Conservation (phyloP, 2,113 vertebrate genomes). For the Zosterops borbonicus region DNA sequence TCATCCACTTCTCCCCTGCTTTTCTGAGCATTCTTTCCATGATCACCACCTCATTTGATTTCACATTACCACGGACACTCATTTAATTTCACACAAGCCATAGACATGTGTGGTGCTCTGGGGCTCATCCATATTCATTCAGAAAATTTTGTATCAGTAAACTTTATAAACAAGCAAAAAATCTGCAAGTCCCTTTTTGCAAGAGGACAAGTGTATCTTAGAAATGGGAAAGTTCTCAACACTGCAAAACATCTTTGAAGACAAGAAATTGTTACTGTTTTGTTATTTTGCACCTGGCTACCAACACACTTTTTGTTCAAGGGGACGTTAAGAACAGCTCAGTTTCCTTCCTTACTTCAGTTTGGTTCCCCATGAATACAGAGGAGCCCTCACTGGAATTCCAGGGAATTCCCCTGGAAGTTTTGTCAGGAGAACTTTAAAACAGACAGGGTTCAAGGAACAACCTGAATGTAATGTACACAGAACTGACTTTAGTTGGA, state of each 20-base stretch:
- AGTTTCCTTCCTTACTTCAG: neutral
- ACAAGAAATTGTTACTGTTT: neutral
- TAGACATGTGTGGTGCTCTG: neutral
- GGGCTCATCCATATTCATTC: neutral
- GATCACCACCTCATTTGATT: neutral
- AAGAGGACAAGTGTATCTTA: neutral
- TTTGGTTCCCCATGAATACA: neutral
- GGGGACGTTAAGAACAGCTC: neutral
- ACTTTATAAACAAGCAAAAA: neutral
- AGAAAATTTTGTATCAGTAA: neutral
- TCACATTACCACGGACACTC: neutral
- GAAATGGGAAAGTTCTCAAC: neutral
- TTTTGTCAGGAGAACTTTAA: neutral
- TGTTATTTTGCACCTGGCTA: neutral
- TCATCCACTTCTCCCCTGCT: neutral
- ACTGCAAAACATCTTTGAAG: neutral
- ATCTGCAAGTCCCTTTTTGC: neutral
- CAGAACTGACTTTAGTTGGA: neutral
- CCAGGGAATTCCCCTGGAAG: neutral
- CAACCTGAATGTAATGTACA: neutral
- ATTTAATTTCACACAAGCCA: neutral
- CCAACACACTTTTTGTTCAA: neutral
- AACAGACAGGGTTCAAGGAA: neutral
- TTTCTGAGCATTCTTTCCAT: neutral
- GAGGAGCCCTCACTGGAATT: neutral